Conservation (phyloP, 2,888 invertebrate species). For the Creontiades dilutus region DNA sequence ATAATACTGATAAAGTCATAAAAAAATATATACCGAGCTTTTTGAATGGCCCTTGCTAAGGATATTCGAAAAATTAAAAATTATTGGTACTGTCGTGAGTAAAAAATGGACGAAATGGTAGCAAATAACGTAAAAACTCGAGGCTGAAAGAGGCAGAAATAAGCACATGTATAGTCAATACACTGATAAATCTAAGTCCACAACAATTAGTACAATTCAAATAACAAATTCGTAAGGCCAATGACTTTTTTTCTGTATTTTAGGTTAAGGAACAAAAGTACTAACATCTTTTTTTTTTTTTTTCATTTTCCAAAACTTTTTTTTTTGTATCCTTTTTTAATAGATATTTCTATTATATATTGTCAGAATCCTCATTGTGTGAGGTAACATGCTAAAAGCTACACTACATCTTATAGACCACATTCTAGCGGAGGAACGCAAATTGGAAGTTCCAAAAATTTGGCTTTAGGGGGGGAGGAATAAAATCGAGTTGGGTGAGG, state of each 20-base stretch:
- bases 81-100: conserved; percentile 70
- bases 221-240: conserved; percentile 73
- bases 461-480: conserved; percentile 69
- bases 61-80: conserved; percentile 68
- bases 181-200: conserved; percentile 68
- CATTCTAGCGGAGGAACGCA: conserved; percentile 74
- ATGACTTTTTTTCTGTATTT: conserved; percentile 64
- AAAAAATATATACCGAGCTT: conserved; percentile 69
- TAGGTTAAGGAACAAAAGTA: conserved; percentile 73
- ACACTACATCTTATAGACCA: conserved; percentile 75
- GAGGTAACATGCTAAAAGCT: conserved; percentile 74
- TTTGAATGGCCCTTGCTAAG: conserved; percentile 62
- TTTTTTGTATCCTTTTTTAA: conserved; percentile 60
- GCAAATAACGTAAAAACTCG: conserved; percentile 64
- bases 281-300: conserved; percentile 55
- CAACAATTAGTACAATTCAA: conserved; percentile 65
- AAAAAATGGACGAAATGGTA: conserved; percentile 74
- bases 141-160: conserved; percentile 64
- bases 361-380: conserved; percentile 74
- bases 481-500: conserved; percentile 35
- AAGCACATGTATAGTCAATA: conserved; percentile 61
- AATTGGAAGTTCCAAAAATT: conserved; percentile 71
- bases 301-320: conserved; percentile 41
- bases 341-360: conserved; percentile 73
- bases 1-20: conserved; percentile 71